These are phyloP conservation scores for Archivesica marissinica DNA, from an alignment of 1,140 invertebrate species.

Conservation along the genomic window DNA sequence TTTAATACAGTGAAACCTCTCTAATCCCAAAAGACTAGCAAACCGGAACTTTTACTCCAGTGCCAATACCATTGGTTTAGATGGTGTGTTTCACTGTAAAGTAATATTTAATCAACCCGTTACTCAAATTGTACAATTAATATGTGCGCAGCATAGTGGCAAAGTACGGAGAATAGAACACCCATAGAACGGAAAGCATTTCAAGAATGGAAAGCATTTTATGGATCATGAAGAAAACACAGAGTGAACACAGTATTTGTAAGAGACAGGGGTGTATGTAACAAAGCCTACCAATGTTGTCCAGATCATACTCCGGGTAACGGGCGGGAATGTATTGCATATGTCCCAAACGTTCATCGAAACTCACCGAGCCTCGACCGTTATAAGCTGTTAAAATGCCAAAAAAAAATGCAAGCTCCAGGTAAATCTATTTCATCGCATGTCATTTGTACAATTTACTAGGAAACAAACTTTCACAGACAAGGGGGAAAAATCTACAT, in stretches of 20 bases:
- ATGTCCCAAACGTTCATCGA: conserved; percentile 41
- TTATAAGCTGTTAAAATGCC: conserved; percentile 49
- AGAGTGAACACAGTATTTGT: background rate
- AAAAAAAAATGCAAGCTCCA: conserved; percentile 25
- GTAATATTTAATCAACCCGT: too few species aligned
- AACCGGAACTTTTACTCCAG: too few species aligned
- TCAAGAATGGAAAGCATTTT: conserved; percentile 28
- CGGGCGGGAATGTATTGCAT: conserved; percentile 41
- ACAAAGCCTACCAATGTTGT: conserved; percentile 47
- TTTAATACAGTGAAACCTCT: too few species aligned
- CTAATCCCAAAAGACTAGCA: too few species aligned
- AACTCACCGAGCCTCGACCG: conserved; percentile 39
- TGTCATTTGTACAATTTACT: background rate
- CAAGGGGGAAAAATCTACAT: background rate
- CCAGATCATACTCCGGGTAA: conserved; percentile 40
- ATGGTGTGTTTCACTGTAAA: too few species aligned
- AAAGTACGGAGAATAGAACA: too few species aligned
- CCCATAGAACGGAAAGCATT: too few species aligned
- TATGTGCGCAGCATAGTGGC: too few species aligned
- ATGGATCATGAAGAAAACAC: background rate
- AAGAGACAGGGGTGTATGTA: conserved; percentile 6
- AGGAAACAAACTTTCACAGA: background rate
- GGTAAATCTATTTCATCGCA: background rate
- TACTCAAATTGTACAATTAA: too few species aligned
- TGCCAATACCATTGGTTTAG: too few species aligned